These are phyloP conservation scores for Heteropelma amictum DNA, from an alignment of 2,888 invertebrate genomes.

Conservation along the genomic window DNA sequence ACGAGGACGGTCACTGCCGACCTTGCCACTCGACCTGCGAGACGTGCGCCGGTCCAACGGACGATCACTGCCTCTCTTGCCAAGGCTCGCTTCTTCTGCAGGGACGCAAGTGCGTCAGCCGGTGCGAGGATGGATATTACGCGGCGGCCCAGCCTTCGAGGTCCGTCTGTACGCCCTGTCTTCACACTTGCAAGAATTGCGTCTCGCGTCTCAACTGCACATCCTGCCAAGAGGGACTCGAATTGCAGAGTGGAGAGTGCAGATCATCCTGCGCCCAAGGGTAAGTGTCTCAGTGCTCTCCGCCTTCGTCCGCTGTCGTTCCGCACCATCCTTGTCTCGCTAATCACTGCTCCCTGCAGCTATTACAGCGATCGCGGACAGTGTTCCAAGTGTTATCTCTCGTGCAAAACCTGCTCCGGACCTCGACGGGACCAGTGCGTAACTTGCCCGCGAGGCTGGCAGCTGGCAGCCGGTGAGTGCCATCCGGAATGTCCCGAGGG, in stretches of 20 bases:
- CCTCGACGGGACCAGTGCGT: slow-evolving; percentile 92
- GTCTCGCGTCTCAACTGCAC: slow-evolving; percentile 90
- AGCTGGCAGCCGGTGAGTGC: slow-evolving; percentile 90
- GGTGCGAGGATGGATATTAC: slow-evolving; percentile 87
- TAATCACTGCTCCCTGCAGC: slow-evolving; percentile 76
- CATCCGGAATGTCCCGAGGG: slow-evolving; percentile 92
- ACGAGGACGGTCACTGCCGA: slow-evolving; percentile 85
- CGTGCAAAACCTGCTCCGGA: slow-evolving; percentile 91
- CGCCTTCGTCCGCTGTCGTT: not conserved
- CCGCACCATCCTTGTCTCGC: not conserved
- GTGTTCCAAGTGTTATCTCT: slow-evolving; percentile 90
- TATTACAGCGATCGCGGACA: slow-evolving; percentile 92
- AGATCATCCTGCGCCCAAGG: slow-evolving; percentile 87
- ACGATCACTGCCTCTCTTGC: slow-evolving; percentile 87
- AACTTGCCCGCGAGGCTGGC: slow-evolving; percentile 89
- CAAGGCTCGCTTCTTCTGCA: slow-evolving; percentile 86
- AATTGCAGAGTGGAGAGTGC: slow-evolving; percentile 91
- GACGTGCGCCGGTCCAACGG: slow-evolving; percentile 89
- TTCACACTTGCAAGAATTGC: slow-evolving; percentile 89
- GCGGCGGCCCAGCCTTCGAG: slow-evolving; percentile 81
- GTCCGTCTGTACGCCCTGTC: slow-evolving; percentile 85
- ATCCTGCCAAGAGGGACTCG: slow-evolving; percentile 86
- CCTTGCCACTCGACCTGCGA: slow-evolving; percentile 89
- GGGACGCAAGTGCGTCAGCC: slow-evolving; percentile 85
- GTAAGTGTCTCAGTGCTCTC: slow-evolving; percentile 72